Base-by-base conservation (phyloP, 2,113 vertebrate genomes). In the Poeciliopsis prolifica region DNA sequence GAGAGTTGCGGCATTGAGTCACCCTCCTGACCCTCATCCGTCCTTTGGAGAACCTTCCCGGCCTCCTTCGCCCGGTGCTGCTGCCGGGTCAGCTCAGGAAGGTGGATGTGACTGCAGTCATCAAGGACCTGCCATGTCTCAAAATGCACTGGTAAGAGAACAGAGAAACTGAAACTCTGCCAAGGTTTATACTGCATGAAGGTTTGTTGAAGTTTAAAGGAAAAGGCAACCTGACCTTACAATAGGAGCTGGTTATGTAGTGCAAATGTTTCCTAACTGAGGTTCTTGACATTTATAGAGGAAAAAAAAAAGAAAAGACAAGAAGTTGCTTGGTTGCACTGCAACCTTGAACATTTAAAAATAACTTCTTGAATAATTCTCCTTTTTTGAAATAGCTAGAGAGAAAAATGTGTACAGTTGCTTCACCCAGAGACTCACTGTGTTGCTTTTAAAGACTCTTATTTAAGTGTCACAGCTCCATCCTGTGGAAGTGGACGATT, bases 1-100 rank as follows among this genome's bases (percentile, higher is more conserved):
- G 80, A 96, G 97, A 85, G 98, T 99, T 68, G 97, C 97, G 0
- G 97, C 96, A 0, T 90, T 99, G 40, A 82, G 94, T 48, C 89
- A 96, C 94, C 77, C 96, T 68, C 89, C 91, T 48, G 92, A 93
- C 72, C 92, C 76, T 17, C 93, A 90, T 26, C 93, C 82, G 0
- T 96, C 95, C 22, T 85, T 90, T 0, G 78, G 75, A 0, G 91
- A 97, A 93, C 96, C 97, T 66, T 94, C 93, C 73, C 84, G 81
- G 33, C 92, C 92, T 68, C 92, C 93, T 3, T 94, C 93, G 1
- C 85, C 92, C 0, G 85, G 88, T 30, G 44, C 78, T n/a, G 84
- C 58, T 6, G 81, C 64, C 1, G 80, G 80, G 19, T 87, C 89
- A 3, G 88, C 74, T 62, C 87, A 81, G 30, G 85, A 81, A 35